Base-by-base conservation (phyloP, 2,113 vertebrate genomes). In the Cnemophilus loriae region DNA sequence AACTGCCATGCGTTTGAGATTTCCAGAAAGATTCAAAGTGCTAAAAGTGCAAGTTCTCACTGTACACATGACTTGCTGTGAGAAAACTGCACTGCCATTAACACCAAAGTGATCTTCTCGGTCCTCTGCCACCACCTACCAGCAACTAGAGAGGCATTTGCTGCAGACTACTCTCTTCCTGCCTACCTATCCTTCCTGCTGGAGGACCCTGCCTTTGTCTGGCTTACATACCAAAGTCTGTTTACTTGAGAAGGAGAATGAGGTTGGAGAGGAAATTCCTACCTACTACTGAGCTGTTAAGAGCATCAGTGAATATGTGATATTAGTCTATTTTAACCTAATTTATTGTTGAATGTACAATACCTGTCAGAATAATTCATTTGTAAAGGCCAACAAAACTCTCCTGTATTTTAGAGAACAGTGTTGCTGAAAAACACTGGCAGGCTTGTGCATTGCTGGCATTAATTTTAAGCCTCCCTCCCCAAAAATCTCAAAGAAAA, bases 251-350 rank as follows among this genome's bases (percentile, higher is more conserved):
- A 67, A 95, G 73, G 76, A 95, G 46, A 87, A 64, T 49, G 70
- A 91, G 74, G 77, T 55, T 21, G 10, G 79, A 83, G 44, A 83
- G 21, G 76, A 94, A 92, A 92, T 81, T 92, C 52, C 56, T 77
- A 86, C 65, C 67, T 85, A 92, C 88, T 97, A 93, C 89, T 79
- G 18, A 92, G 86, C 64, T 94, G 91, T 83, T 92, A 94, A 83
- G 91, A 89, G 68, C 88, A 96, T 80, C 88, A 65, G 30, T 75
- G 70, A 95, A 87, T 95, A 92, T 57, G 42, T 84, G 78, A 86
- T 96, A 95, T 92, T 97, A 79, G 87, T 67, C 81, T 92, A 93
- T 96, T 95, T 90, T 95, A 96, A 85, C 87, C 82, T 95, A 88
- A 96, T 87, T 95, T 90, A 92, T 91, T 88, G 76, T 84, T 95